A percentile compares a stretch with the other conserved stretches of the same genome.
These are phyloP conservation scores for Tachina fera DNA, from an alignment of 2,888 invertebrate genomes.

Conservation along the genomic window DNA sequence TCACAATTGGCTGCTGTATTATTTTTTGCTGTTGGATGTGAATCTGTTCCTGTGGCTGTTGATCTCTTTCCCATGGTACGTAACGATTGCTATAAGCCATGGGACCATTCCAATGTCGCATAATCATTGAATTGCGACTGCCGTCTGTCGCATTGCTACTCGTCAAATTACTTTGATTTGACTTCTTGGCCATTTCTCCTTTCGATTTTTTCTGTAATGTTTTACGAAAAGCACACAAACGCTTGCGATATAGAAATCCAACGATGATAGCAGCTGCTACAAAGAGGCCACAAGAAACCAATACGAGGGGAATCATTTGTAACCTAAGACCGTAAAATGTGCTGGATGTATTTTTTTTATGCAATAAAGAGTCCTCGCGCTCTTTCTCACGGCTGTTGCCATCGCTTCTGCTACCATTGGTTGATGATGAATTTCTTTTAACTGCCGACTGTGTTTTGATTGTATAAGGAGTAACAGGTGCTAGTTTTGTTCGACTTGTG, in stretches of 20 bases:
- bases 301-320: conserved; percentile 86
- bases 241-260: conserved; percentile 87
- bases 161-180: conserved; percentile 80
- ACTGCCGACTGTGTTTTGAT: not conserved
- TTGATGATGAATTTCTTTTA: conserved; percentile 38
- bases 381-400: not conserved
- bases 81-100: conserved; percentile 92
- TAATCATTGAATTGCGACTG: conserved; percentile 84
- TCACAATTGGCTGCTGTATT: conserved; percentile 43
- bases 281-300: conserved; percentile 88
- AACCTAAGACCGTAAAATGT: conserved; percentile 84
- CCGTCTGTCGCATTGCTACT: conserved; percentile 80
- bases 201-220: conserved; percentile 85
- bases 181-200: conserved; percentile 89
- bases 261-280: conserved; percentile 87
- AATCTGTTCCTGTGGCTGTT: conserved; percentile 77
- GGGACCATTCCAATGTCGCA: conserved; percentile 92
- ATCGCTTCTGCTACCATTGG: conserved; percentile 63
- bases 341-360: conserved; percentile 6
- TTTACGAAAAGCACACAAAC: conserved; percentile 87
- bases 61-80: conserved; percentile 90
- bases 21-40: conserved; percentile 45
- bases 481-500: conserved; percentile 78
- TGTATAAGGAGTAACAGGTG: conserved; percentile 74
- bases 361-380: not conserved